Evolutionary conservation across 37 sponge, comb jelly and placozoan genomes (phyloP).

Genomic region (Oopsacas minuta): DNA sequence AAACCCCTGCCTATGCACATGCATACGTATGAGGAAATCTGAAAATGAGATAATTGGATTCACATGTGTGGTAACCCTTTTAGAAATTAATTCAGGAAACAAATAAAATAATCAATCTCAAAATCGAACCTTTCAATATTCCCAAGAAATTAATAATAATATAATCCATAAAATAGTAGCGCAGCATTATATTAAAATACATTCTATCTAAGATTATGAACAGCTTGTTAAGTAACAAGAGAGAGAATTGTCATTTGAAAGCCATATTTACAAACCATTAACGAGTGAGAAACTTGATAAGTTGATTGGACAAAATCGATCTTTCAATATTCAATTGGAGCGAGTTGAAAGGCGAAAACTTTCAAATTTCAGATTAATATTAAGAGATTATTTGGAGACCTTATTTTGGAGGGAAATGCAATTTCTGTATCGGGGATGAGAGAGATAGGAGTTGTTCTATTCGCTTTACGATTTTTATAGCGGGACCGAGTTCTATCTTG

Average conservation of each 20-base stretch:
- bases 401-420: background rate
- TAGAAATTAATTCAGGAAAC: too few species aligned
- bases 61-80: too few species aligned
- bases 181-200: background rate
- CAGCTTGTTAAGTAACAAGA: slow-evolving; percentile 12
- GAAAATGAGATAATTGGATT: too few species aligned
- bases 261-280: slow-evolving; percentile 3
- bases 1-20: too few species aligned
- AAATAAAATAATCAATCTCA: too few species aligned
- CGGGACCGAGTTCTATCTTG: background rate
- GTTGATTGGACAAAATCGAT: background rate
- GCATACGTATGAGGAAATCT: too few species aligned
- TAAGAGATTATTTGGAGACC: background rate
- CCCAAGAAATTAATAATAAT: too few species aligned
- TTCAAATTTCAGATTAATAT: background rate
- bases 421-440: background rate
- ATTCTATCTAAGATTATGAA: background rate
- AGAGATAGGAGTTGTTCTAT: background rate
- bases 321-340: background rate
- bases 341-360: background rate
- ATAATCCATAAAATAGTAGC: background rate
- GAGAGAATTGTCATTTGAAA: slow-evolving; percentile 7
- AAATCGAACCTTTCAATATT: too few species aligned
- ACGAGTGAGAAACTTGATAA: background rate
- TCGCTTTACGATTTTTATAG: background rate